Base-by-base conservation (phyloP, 92 coral and sea anemone species). In the Heteractis magnifica region DNA sequence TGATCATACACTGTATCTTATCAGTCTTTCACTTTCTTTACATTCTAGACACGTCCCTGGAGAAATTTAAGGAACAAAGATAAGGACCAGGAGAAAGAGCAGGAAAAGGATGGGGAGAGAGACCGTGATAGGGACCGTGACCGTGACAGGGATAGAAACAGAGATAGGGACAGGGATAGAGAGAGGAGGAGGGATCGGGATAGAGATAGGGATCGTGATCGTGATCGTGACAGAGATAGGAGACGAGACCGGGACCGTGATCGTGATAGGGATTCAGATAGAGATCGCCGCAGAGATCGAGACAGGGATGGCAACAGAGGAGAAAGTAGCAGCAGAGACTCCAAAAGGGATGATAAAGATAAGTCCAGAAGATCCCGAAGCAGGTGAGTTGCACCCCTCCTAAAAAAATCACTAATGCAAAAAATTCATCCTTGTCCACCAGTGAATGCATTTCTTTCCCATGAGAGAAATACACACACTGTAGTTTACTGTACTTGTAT, bases 341-440 rank as follows among this genome's bases (percentile, higher is more conserved):
- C 76, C 49, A 74, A 81, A 71, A 49, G 59, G 65, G 78, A 82
- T 64, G 90, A 86, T 78, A 93, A 79, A 93, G 97, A 93, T 93
- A 93, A 93, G 97, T 93, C 97, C 92, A 78, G 88, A 51, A 87
- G 93, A 23, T 87, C 91, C 78, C 91, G 88, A 56, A 93, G 94
- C 91, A 91, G 97, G 97, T 93, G 94, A 93, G 97, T 89, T 74
- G n/a, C 3, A 6, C 19, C 13, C 56, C 21, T 62, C 76, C 75
- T 15, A 62, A 4, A 41, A 51, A 20, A 74, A 14, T 60, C 23
- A 71, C 65, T 70, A 81, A 81, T 65, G 6, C 20, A n/a, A 16
- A 18, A 60, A n/a, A 10, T 65, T 52, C 52, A 51, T 12, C 65
- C 49, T 15, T 10, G 4, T 44, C 84, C 51, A 71, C 0, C 18